Evolutionary conservation across 1,140 invertebrate genomes (phyloP).

Genomic region (Episyrphus balteatus): DNA sequence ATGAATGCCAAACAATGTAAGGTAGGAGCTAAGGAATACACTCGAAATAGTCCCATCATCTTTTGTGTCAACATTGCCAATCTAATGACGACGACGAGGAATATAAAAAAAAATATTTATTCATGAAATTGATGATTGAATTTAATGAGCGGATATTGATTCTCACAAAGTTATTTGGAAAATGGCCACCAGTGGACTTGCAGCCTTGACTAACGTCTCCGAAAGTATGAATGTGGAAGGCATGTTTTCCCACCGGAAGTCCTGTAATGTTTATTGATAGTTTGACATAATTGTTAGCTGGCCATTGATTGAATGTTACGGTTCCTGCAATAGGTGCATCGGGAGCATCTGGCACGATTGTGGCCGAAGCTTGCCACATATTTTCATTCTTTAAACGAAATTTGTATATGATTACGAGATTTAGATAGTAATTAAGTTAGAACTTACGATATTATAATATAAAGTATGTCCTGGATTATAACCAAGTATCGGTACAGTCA

Average conservation of each 20-base stretch:
- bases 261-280: slow-evolving; percentile 47
- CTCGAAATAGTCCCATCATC: slow-evolving; percentile 27
- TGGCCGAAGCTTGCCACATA: slow-evolving; percentile 26
- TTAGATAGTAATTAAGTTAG: neutral
- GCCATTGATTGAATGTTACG: slow-evolving; percentile 28
- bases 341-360: slow-evolving; percentile 21
- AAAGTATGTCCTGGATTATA: neutral
- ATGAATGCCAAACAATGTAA: slow-evolving; percentile 30
- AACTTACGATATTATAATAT: neutral
- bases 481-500: slow-evolving; percentile 19
- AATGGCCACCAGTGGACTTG: slow-evolving; percentile 40
- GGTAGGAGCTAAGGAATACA: slow-evolving; percentile 23
- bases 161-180: slow-evolving; percentile 35
- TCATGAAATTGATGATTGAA: neutral
- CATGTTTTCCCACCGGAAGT: slow-evolving; percentile 50
- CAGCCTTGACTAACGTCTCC: slow-evolving; percentile 56
- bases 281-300: slow-evolving; percentile 35
- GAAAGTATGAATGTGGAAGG: slow-evolving; percentile 63
- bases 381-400: slow-evolving; percentile 12
- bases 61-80: slow-evolving; percentile 32
- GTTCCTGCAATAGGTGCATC: slow-evolving; percentile 14
- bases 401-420: neutral
- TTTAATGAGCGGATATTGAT: neutral
- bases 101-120: neutral
- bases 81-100: slow-evolving; percentile 16